Evolutionary conservation across 2,797 vertebrate species (phyloP), one percentile per base, ranked within the genome.

Genomic region (Gobionotothen gibberifrons): DNA sequence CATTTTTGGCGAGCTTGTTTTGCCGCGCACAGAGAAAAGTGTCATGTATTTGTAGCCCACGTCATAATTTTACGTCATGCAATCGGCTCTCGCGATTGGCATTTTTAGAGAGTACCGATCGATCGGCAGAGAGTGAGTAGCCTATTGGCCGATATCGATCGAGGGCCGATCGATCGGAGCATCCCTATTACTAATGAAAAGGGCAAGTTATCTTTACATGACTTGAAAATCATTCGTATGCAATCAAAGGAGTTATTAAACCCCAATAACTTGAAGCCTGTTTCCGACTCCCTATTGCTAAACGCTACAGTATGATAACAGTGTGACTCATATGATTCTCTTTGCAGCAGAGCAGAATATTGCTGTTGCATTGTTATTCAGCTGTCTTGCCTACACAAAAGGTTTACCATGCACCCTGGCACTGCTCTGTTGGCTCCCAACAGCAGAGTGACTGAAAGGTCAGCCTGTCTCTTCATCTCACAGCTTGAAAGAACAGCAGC

Each of bases 381-480:
- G 85, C 69, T 74, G 75, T 74, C 80, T 78, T 47, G 55, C 76
- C 55, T 13, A 57, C 52, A 81, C 81, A 84, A 74, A 85, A 68
- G 87, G 52, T 83, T 86, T 78, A 72, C 81, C 83, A 51, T 73
- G 75, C 84, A 72, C 74, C 53, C 73, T 73, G 74, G 78, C 80
- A 81, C 69, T 49, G 78, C 76, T 85, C 77, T 51, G 73, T 63
- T 77, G 85, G 86, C 70, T 85, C 72, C 76, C 82, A 86, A 75
- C 79, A 90, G 84, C 84, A 76, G 74, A 89, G 73, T 83, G 86
- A 92, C 85, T 86, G 85, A 93, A 93, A 93, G 92, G 92, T 93
- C 92, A 93, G 73, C 40, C 84, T 90, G 92, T 92, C 89, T 90
- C 85, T 90, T 92, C 78, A 72, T 87, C 77, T 89, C 84, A 76